Evolutionary conservation across 1,140 invertebrate genomes (phyloP), one percentile per base, ranked within the genome.

Genomic region (Anastrepha ludens): DNA sequence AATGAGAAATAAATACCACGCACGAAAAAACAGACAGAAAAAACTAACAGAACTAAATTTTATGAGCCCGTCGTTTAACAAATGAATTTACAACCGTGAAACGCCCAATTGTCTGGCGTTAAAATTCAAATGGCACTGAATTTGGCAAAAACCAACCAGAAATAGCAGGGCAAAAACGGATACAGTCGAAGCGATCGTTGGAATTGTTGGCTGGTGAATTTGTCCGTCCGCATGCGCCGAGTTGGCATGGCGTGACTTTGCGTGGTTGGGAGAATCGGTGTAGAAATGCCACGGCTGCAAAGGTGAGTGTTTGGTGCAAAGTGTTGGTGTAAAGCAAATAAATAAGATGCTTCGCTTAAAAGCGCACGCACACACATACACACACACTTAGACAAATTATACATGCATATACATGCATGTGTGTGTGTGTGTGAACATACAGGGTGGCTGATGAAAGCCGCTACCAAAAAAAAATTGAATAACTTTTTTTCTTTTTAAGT

Each of bases 81-180:
- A 93, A 93, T 93, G 92, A 93, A 93, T 93, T 93, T 93, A 93
- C 91, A 93, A 92, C 92, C 91, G 90, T 92, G 91, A 90, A 93
- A 93, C 92, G 92, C 92, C 92, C 92, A 93, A 93, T 91, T 92
- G 92, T 93, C 92, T 93, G 92, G 92, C 91, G 92, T 92, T 92
- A 91, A 90, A 91, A 92, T 92, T 92, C 91, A 92, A 92, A 92
- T 74, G 86, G 58, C 86, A 87, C 64, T 78, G 29, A 78, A 87
- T 59, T 87, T 87, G 67, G 67, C 67, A 60, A 87, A 44, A 87
- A 44, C 58, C 11, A 85, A 29, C 41, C 58, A 62, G 29, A 5
- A 41, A 60, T 7, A 39, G 58, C 29, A 86, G 60, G 50, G 11
- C 17, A 50, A 86, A 59, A 59, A 44, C 8, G 78, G 9, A 20